Conservation (phyloP, 2,113 vertebrate species). For the Myiozetetes cayanensis region DNA sequence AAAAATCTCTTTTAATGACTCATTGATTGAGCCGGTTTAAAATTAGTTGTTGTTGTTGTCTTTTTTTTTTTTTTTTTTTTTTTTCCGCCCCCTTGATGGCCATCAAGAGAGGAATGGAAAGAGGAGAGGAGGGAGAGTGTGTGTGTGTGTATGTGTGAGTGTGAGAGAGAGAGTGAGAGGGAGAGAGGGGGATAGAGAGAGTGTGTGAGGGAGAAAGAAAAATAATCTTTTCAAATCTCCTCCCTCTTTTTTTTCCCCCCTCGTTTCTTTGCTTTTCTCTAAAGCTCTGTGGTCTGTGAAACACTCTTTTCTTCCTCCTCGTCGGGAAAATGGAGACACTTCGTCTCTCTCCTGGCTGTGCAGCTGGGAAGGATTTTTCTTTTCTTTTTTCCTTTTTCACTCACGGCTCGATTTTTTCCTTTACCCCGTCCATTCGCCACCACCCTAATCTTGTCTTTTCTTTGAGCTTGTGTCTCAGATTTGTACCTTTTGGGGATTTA, state of each 20-base stretch:
- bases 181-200: constrained; percentile 73
- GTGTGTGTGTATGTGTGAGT: constrained; percentile 61
- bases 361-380: constrained; percentile 64
- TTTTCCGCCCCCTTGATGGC: constrained; percentile 69
- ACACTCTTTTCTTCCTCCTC: constrained; percentile 67
- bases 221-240: constrained; percentile 80
- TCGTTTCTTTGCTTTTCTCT: constrained; percentile 70
- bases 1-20: constrained; percentile 79
- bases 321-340: constrained; percentile 74
- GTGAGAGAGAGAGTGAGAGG: constrained; percentile 65
- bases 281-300: constrained; percentile 73
- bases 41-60: constrained; percentile 72
- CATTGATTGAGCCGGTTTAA: constrained; percentile 80
- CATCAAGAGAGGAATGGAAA: constrained; percentile 69
- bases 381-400: constrained; percentile 51
- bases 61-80: constrained; percentile 19
- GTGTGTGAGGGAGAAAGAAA: constrained; percentile 74
- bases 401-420: constrained; percentile 35
- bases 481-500: constrained; percentile 46
- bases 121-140: constrained; percentile 59
- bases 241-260: constrained; percentile 72
- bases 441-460: constrained; percentile 17
- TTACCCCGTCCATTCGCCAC: background rate
- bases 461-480: constrained; percentile 17
- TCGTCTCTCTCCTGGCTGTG: constrained; percentile 52